Evolutionary conservation across 2,888 invertebrate genomes (phyloP), one percentile per base, ranked within the genome.

Genomic region (Nomada flava): DNA sequence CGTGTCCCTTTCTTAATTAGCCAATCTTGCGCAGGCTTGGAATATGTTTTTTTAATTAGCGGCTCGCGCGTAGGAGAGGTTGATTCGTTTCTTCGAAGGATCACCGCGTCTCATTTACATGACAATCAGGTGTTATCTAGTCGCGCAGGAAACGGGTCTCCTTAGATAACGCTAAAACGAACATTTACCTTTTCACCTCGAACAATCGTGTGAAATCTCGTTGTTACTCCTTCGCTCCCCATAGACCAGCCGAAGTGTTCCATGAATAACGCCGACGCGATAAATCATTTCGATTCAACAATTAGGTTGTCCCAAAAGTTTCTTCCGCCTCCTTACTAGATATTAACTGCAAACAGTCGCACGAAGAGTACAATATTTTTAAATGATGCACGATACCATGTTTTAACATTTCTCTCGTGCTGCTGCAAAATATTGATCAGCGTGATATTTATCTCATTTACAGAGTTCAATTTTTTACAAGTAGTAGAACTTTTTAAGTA

Each of bases 81-180:
- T 60, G 57, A 59, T 63, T 29, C 10, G 52, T 42, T 53, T 29
- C 2, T 18, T 26, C 15, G 18, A 29, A 13, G 18, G 53, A 57
- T 62, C 47, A 11, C 47, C 26, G 26, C 42, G n/a, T 47, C 62
- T 26, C 15, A 68, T 76, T 75, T 75, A 18, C 76, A 76, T 76
- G 52, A 53, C 42, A 47, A 67, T 64, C 18, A 44, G 18, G 18
- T 36, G 60, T 65, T 79, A 79, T 79, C 79, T 53, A 29, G 20
- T 23, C 47, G 18, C 13, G 3, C 59, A 50, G 71, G 71, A 67
- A 79, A n/a, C 15, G 15, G 13, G 52, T 53, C 55, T 5, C 64
- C 65, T 2, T 13, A 71, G 79, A 79, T 60, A 75, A 53, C 62
- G 62, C 59, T 23, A 75, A 50, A 79, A 47, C 65, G 79, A 23